Conservation (phyloP, 1,140 invertebrate species). For the Trichonephila inaurata region DNA sequence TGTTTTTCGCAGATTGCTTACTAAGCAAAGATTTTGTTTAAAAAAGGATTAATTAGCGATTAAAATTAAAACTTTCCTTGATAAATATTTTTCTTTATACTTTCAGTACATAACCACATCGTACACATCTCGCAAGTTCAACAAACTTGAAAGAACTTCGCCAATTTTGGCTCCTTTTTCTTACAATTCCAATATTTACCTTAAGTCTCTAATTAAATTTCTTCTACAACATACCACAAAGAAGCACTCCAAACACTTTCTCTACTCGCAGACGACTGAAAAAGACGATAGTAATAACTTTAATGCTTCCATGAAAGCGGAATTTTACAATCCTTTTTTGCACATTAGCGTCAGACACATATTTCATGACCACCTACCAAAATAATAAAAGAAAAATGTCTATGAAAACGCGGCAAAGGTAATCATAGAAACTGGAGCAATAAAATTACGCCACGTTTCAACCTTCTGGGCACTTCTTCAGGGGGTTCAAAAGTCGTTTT, state of each 20-base stretch:
- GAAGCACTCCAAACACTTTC: neutral
- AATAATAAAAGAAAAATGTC: slow-evolving; percentile 5
- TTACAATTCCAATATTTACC: neutral
- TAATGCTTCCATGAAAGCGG: slow-evolving; percentile 20
- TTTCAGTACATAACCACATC: no score
- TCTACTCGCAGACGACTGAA: no score
- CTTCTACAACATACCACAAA: neutral
- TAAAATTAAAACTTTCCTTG: neutral
- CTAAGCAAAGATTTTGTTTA: neutral
- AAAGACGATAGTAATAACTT: neutral
- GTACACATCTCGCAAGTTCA: neutral
- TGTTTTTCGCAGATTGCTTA: no score
- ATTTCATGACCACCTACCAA: neutral
- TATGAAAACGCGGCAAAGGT: neutral
- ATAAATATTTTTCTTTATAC: no score
- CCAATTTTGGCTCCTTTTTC: neutral
- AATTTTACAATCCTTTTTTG: slow-evolving; percentile 32
- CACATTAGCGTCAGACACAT: slow-evolving; percentile 29
- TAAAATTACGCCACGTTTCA: slow-evolving; percentile 5
- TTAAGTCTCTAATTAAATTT: neutral
- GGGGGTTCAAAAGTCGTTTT: neutral
- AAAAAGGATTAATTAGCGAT: no score
- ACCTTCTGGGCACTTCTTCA: neutral
- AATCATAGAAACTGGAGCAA: slow-evolving; percentile 9
- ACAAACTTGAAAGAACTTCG: neutral